Conservation (phyloP, 2,888 invertebrate species). For the Sepiola atlantica region DNA sequence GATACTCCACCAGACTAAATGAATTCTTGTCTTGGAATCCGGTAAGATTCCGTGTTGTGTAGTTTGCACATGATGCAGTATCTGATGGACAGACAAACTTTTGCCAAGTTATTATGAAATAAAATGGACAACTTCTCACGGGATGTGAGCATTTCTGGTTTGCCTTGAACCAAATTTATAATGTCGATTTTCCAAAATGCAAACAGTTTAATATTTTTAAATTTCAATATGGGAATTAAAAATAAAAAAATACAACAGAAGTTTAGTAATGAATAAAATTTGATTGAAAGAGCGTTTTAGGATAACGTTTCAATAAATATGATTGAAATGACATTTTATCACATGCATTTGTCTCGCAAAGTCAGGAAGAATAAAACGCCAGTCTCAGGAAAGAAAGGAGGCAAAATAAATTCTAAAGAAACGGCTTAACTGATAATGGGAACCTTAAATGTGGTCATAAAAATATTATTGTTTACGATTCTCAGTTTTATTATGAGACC, state of each 20-base stretch:
- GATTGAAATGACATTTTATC: neutral
- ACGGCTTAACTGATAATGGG: neutral
- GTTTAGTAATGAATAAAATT: neutral
- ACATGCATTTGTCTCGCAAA: neutral
- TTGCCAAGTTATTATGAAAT: too few species aligned
- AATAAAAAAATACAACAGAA: neutral
- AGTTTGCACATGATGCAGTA: too few species aligned
- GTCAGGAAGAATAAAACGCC: neutral
- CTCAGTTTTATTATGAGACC: neutral
- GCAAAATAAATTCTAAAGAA: neutral
- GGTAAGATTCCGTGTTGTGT: too few species aligned
- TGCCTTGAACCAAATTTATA: neutral
- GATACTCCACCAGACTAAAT: too few species aligned
- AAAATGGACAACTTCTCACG: too few species aligned
- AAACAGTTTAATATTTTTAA: neutral
- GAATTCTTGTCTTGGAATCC: too few species aligned
- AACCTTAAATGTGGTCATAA: neutral
- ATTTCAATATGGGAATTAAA: neutral
- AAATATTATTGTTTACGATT: neutral
- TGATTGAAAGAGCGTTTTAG: neutral
- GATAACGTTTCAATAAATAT: neutral
- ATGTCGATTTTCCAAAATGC: neutral
- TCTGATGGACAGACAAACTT: too few species aligned
- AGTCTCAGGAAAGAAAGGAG: neutral
- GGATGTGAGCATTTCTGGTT: too few species aligned